Conservation (phyloP, 2,888 invertebrate species). For the Lepidocyrtoides sp. region DNA sequence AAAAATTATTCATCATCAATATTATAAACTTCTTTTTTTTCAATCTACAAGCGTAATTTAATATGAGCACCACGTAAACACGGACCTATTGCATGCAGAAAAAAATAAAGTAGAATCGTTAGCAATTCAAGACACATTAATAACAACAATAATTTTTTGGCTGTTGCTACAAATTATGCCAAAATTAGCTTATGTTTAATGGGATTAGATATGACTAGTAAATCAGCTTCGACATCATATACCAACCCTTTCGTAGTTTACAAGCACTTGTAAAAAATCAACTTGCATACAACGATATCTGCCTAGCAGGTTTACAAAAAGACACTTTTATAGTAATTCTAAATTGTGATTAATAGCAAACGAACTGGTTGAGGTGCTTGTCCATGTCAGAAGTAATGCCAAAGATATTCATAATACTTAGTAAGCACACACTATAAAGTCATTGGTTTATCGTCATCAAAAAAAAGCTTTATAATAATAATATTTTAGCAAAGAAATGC, state of each 20-base stretch:
- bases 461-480: background rate
- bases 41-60: background rate
- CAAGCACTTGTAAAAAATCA: background rate
- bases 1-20: background rate
- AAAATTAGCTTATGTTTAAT: constrained; percentile 43
- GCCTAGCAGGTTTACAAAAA: constrained; percentile 1
- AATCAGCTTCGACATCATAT: constrained; percentile 70
- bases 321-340: constrained; percentile 9
- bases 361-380: constrained; percentile 71
- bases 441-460: too few species aligned
- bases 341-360: constrained; percentile 67
- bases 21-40: background rate
- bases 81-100: background rate
- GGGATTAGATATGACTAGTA: constrained; percentile 48
- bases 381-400: constrained; percentile 65
- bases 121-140: constrained; percentile 59
- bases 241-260: background rate
- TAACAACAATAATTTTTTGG: constrained; percentile 29
- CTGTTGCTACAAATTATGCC: constrained; percentile 50
- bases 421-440: too few species aligned
- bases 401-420: constrained; percentile 60
- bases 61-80: background rate
- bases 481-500: too few species aligned
- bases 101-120: constrained; percentile 14
- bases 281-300: background rate